These are phyloP conservation scores for Ctenicera cuprea DNA, from an alignment of 2,888 invertebrate species.

Conservation along the genomic window DNA sequence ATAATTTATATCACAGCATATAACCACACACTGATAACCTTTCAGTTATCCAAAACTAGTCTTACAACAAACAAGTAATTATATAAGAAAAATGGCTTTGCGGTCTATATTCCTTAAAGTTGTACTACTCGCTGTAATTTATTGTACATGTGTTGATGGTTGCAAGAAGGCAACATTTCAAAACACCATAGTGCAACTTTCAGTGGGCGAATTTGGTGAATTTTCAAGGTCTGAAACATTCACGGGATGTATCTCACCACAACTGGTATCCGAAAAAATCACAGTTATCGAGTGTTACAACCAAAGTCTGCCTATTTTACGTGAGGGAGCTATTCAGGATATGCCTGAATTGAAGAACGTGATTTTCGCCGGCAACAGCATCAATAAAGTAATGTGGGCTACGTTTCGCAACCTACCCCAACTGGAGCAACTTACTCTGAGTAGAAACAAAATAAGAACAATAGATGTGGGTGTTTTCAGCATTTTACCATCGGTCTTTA, in stretches of 20 bases:
- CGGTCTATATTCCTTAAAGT: background rate
- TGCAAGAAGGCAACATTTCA: constrained; percentile 31
- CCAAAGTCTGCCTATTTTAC: constrained; percentile 31
- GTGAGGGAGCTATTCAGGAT: constrained; percentile 39
- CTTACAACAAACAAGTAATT: background rate
- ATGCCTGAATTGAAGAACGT: constrained; percentile 41
- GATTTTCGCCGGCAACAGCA: constrained; percentile 40
- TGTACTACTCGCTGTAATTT: background rate
- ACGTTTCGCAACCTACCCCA: constrained; percentile 46
- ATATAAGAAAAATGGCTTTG: background rate
- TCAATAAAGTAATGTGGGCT: constrained; percentile 42
- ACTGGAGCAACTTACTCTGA: constrained; percentile 39
- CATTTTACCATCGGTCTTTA: constrained; percentile 29
- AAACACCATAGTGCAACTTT: constrained; percentile 29
- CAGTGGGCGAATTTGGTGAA: constrained; percentile 42
- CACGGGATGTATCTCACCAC: constrained; percentile 30
- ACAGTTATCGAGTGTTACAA: constrained; percentile 37
- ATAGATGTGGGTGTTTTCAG: constrained; percentile 43
- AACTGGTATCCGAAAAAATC: constrained; percentile 18
- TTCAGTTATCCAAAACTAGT: background rate
- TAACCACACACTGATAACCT: constrained; percentile 5
- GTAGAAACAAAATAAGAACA: constrained; percentile 38
- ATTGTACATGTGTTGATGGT: background rate
- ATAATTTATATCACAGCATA: no score
- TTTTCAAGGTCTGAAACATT: constrained; percentile 34